Evolutionary conservation across 2,797 vertebrate genomes (phyloP).

Genomic region (Arnoldichthys spilopterus): DNA sequence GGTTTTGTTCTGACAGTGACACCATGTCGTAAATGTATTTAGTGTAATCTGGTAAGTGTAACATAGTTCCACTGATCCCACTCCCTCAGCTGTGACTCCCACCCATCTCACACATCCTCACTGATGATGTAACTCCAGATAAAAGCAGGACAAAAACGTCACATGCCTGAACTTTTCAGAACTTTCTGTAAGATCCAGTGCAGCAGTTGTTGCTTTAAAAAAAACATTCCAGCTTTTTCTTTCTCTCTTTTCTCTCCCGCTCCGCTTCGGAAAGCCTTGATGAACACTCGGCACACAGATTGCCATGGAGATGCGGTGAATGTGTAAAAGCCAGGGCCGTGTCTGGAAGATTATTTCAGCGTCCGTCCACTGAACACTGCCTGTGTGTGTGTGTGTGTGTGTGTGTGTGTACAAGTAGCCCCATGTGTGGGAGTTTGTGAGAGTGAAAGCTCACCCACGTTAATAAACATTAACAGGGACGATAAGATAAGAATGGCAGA

Average conservation of each 20-base stretch:
- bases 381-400: neutral
- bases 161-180: neutral
- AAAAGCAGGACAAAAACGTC: no score
- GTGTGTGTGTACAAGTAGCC: no score
- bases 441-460: conserved; percentile 2
- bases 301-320: conserved; percentile 15
- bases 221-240: neutral
- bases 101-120: no score
- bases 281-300: neutral
- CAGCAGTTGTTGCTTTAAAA: neutral
- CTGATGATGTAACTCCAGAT: no score
- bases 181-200: conserved; percentile 11
- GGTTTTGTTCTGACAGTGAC: no score
- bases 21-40: no score
- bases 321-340: conserved; percentile 1
- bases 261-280: neutral
- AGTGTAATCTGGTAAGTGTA: no score
- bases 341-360: conserved; percentile 8
- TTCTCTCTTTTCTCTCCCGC: neutral
- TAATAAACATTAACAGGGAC: conserved; percentile 22
- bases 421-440: neutral
- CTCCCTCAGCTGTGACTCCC: no score
- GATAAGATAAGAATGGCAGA: conserved; percentile 18
- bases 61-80: no score
- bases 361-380: neutral